Conservation (phyloP, 2,888 invertebrate genomes). For the Phyto melanocephala region DNA sequence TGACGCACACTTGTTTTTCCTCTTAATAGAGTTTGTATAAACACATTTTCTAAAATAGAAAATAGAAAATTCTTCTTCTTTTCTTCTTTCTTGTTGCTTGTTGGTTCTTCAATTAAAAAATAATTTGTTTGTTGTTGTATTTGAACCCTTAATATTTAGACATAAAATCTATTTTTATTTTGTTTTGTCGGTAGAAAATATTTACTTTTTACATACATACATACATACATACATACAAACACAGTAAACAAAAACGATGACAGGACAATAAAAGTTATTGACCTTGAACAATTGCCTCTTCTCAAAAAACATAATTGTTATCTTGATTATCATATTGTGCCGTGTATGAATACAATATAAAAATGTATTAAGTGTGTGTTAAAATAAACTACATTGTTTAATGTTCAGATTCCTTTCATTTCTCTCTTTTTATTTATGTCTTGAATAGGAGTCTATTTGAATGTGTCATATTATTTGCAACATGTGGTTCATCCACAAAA, state of each 20-base stretch:
- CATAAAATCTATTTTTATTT: background rate
- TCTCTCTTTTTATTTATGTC: background rate
- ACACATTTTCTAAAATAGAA: too few species aligned
- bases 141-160: background rate
- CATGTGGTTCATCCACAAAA: constrained; percentile 14
- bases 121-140: too few species aligned
- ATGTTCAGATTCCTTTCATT: background rate
- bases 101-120: too few species aligned
- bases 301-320: background rate
- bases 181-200: background rate
- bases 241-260: too few species aligned
- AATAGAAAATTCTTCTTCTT: too few species aligned
- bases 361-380: constrained; percentile 18
- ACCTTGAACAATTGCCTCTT: background rate
- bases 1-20: too few species aligned
- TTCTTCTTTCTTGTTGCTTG: too few species aligned
- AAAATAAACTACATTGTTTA: background rate
- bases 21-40: too few species aligned
- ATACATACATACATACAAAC: too few species aligned
- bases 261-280: background rate
- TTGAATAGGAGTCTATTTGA: background rate
- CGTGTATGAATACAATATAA: background rate
- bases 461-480: constrained; percentile 25
- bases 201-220: background rate
- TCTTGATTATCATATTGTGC: too few species aligned